Percentiles rank a stretch among this genome's conserved stretches.
Evolutionary conservation across 2,888 invertebrate species (phyloP).

Genomic region (Scelioninae gen. 1): DNA sequence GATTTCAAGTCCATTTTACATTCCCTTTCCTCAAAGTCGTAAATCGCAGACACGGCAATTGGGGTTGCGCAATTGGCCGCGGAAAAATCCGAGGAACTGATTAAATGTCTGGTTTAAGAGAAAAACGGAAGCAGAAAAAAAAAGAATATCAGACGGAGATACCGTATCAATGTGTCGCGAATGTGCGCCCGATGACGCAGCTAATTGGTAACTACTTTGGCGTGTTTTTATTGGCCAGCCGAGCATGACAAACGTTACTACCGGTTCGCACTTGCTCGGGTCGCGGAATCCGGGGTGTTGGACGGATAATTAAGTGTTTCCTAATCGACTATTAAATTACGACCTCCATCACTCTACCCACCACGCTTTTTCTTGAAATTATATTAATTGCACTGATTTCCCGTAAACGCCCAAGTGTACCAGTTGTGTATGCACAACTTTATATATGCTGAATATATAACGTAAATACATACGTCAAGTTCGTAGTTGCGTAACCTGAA

Average conservation of each 20-base stretch:
- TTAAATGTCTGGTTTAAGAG: slow-evolving; percentile 10
- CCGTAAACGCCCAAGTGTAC: slow-evolving; percentile 5
- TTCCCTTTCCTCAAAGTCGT: slow-evolving; percentile 32
- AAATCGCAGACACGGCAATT: slow-evolving; percentile 28
- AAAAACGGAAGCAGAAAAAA: background rate
- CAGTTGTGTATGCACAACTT: background rate
- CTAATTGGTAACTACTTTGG: slow-evolving; percentile 43
- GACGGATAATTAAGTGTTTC: slow-evolving; percentile 63
- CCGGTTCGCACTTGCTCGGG: slow-evolving; percentile 40
- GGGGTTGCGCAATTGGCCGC: slow-evolving; percentile 25
- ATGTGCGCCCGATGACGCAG: slow-evolving; percentile 46
- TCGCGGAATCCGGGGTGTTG: slow-evolving; percentile 37
- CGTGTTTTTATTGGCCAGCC: slow-evolving; percentile 39
- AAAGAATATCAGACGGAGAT: background rate
- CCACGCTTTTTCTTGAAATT: slow-evolving; percentile 42
- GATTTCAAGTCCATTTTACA: slow-evolving; percentile 41
- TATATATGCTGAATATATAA: too few relatives aligned
- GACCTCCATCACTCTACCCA: slow-evolving; percentile 18
- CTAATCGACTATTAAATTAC: slow-evolving; percentile 63
- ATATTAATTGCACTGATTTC: slow-evolving; percentile 20
- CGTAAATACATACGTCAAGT: too few relatives aligned
- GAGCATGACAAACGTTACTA: slow-evolving; percentile 56
- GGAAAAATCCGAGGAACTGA: slow-evolving; percentile 27
- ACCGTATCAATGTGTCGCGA: background rate
- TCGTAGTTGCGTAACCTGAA: slow-evolving; percentile 31